Conservation (phyloP, 1,140 invertebrate genomes). For the Ooceraea biroi region DNA sequence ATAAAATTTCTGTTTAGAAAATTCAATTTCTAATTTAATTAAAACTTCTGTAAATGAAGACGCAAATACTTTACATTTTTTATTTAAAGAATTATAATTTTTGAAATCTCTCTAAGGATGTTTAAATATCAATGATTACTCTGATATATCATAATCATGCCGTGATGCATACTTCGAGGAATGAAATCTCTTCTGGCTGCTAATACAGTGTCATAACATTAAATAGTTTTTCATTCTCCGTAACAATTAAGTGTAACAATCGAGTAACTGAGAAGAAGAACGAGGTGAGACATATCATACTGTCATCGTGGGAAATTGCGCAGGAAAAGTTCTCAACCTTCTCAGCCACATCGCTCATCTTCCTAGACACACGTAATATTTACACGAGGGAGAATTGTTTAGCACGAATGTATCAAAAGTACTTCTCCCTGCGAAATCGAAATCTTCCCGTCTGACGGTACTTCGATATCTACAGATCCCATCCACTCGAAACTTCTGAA, state of each 20-base stretch:
- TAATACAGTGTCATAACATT: neutral
- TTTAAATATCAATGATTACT: conserved; percentile 16
- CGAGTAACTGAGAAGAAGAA: neutral
- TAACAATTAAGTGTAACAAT: neutral
- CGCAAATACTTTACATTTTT: neutral
- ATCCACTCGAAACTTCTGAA: neutral
- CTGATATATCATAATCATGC: conserved; percentile 1
- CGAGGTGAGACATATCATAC: no score
- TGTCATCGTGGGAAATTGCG: neutral
- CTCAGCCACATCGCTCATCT: neutral
- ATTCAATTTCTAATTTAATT: neutral
- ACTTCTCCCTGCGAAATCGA: neutral
- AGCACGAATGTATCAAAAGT: neutral
- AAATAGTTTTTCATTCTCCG: neutral
- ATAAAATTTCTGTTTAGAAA: neutral
- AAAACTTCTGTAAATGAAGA: neutral
- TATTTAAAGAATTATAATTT: conserved; percentile 6
- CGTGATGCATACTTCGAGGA: conserved; percentile 4
- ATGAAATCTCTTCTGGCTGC: conserved; percentile 10
- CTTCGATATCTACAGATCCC: neutral
- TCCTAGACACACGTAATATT: neutral
- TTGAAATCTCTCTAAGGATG: conserved; percentile 3
- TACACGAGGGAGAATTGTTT: neutral
- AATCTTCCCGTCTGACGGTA: neutral
- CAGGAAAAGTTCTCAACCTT: neutral